Evolutionary conservation across 2,888 invertebrate species (phyloP).

Genomic region (Incurvaria masculella): DNA sequence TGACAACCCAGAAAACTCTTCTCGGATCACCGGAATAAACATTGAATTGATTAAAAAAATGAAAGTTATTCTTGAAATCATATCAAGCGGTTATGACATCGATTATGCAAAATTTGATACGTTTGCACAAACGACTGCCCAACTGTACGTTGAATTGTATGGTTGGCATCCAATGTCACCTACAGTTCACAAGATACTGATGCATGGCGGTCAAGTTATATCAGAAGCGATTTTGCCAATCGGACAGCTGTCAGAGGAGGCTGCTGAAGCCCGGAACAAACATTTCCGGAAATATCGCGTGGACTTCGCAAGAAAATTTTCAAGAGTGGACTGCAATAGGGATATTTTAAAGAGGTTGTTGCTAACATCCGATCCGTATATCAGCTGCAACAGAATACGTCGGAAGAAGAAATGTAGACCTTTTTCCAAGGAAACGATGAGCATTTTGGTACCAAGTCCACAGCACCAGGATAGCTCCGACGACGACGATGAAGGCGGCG

Average conservation of each 20-base stretch:
- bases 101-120: conserved; percentile 5
- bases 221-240: conserved; percentile 20
- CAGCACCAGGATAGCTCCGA: too few species aligned
- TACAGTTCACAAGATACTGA: conserved; percentile 20
- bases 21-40: conserved; percentile 4
- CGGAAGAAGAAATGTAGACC: too few species aligned
- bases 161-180: conserved; percentile 19
- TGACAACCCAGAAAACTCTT: conserved; percentile 2
- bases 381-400: too few species aligned
- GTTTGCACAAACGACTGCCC: conserved; percentile 4
- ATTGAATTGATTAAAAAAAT: conserved; percentile 3
- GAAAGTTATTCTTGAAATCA: conserved; percentile 5
- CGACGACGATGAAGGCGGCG: too few species aligned
- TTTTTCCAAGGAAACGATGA: too few species aligned
- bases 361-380: conserved; percentile 12
- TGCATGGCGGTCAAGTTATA: conserved; percentile 19
- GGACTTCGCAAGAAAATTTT: conserved; percentile 18
- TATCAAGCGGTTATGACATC: conserved; percentile 5
- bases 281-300: conserved; percentile 18
- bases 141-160: conserved; percentile 4
- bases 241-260: conserved; percentile 22
- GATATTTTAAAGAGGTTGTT: conserved; percentile 15
- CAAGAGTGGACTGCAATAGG: conserved; percentile 11
- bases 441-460: too few species aligned
- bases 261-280: conserved; percentile 23